A percentile compares a stretch with the other conserved stretches of the same genome.
Evolutionary conservation across 2,888 invertebrate species (phyloP).

Genomic region (Pemphredon lugubris): DNA sequence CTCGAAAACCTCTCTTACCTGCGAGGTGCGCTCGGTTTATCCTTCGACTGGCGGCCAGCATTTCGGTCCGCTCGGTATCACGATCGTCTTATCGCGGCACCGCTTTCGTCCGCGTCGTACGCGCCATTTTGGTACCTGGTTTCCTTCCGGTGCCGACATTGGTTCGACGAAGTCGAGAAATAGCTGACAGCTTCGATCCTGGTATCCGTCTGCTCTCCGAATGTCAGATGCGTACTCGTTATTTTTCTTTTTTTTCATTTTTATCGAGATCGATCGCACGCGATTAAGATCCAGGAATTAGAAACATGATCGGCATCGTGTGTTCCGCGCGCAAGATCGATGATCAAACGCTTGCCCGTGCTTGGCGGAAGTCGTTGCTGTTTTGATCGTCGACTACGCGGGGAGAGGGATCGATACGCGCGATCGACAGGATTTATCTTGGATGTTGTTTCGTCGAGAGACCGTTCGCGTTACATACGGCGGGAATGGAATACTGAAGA

Average conservation of each 20-base stretch:
- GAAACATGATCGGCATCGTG: slow-evolving; percentile 14
- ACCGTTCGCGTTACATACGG: no score
- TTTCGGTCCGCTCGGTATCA: not conserved
- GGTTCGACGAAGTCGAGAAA: not conserved
- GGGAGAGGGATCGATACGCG: no score
- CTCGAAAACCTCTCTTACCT: slow-evolving; percentile 74
- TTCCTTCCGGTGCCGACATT: not conserved
- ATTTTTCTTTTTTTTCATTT: no score
- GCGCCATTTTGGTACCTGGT: not conserved
- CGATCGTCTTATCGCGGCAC: no score
- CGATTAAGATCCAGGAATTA: not conserved
- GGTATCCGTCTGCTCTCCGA: no score
- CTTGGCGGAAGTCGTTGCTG: not conserved
- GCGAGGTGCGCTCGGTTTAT: slow-evolving; percentile 61
- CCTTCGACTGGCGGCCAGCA: slow-evolving; percentile 38
- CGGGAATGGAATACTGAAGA: no score
- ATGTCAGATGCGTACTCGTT: no score
- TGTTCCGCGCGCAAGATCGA: not conserved
- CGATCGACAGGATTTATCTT: no score
- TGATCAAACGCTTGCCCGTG: not conserved
- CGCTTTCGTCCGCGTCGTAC: not conserved
- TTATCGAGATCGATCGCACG: no score
- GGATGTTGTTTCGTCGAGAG: no score
- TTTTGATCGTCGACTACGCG: no score
- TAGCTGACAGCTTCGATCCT: not conserved